Conservation (phyloP, 2,113 vertebrate genomes). For the Ibidorhyncha struthersii region DNA sequence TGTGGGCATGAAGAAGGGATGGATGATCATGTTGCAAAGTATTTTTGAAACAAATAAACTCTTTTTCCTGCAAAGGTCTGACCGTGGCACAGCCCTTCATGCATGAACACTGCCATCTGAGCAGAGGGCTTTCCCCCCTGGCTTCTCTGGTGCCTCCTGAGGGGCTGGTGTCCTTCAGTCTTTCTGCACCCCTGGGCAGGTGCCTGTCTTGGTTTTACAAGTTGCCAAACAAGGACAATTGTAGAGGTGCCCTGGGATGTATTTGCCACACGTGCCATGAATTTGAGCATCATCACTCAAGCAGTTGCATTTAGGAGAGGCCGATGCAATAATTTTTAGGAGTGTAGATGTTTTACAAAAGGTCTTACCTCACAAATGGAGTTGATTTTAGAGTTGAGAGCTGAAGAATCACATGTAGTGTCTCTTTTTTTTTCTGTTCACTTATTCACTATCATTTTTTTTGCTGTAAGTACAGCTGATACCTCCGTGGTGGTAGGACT, state of each 20-base stretch:
- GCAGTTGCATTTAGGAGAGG: background rate
- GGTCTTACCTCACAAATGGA: background rate
- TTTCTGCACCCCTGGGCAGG: background rate
- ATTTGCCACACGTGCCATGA: background rate
- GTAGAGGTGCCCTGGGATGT: background rate
- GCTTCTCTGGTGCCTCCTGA: background rate
- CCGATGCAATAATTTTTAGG: background rate
- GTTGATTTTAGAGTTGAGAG: background rate
- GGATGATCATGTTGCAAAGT: background rate
- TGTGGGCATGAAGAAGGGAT: background rate
- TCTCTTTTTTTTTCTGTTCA: background rate
- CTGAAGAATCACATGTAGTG: background rate
- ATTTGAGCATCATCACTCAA: background rate
- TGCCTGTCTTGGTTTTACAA: background rate
- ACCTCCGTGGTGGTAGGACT: background rate
- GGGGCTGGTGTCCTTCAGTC: background rate
- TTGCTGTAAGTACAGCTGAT: background rate
- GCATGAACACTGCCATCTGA: background rate
- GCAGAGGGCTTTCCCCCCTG: fast-evolving
- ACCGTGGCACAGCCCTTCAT: background rate
- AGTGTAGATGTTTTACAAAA: background rate
- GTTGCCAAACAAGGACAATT: background rate
- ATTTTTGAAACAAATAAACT: background rate
- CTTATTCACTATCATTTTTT: background rate
- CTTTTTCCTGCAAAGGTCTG: background rate